Evolutionary conservation across 2,113 vertebrate species (phyloP).

Genomic region (Megaceryle maxima): DNA sequence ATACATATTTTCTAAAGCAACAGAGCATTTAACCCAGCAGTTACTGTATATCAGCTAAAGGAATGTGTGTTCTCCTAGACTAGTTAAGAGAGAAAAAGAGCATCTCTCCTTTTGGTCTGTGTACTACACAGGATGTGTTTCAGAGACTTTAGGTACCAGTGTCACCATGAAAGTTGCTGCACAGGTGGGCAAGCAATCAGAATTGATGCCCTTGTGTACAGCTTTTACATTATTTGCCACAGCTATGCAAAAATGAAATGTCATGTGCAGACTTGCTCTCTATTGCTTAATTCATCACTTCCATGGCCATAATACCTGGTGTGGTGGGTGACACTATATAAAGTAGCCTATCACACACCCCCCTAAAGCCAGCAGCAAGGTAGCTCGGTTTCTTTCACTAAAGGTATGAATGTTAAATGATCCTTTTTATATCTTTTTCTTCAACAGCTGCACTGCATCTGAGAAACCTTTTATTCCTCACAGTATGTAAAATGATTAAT

Average conservation of each 20-base stretch:
- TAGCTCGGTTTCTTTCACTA: background rate
- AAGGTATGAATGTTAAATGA: background rate
- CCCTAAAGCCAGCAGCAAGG: background rate
- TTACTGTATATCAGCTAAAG: background rate
- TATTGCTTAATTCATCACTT: conserved; percentile 16
- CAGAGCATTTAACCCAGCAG: background rate
- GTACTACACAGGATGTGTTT: background rate
- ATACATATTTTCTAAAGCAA: background rate
- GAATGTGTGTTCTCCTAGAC: background rate
- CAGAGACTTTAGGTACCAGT: background rate
- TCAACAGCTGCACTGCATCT: background rate
- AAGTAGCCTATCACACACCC: background rate
- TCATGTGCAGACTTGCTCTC: background rate
- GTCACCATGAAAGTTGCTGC: background rate
- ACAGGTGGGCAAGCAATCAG: background rate
- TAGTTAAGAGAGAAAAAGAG: background rate
- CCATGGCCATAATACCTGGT: background rate
- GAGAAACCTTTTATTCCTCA: background rate
- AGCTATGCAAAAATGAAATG: background rate
- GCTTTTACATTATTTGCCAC: background rate
- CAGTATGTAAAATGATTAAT: background rate
- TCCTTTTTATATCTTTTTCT: background rate
- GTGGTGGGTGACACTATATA: background rate
- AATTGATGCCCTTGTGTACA: background rate
- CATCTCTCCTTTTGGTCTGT: background rate